Evolutionary conservation across 2,888 invertebrate species (phyloP), one percentile per base, ranked within the genome.

Genomic region (Liodrosophila aerea): DNA sequence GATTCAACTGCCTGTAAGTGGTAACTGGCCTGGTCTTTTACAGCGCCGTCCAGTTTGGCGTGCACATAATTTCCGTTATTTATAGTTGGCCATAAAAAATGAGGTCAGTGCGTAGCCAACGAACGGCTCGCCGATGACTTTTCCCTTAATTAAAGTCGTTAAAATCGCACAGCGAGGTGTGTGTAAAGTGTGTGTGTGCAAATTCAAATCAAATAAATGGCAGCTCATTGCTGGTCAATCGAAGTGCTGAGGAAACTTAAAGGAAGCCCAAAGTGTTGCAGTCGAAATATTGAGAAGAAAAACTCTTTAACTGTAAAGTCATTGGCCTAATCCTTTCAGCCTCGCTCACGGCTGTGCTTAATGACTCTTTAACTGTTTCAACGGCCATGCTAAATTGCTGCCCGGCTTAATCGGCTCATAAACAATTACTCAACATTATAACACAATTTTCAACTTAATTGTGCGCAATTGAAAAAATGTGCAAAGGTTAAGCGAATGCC

Each of bases 51-150:
- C 73, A 73, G 75, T 54, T 56, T 46, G 66, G 75, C 77, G 66
- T 83, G 81, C 77, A 83, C 71, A 81, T 83, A 81, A 81, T 83
- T 80, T 83, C 77, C 60, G 81, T 83, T 83, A 83, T 81, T 83
- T 83, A 81, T 81, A 64, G 75, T 43, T 43, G 62, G 50, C 80
- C 58, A 78, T 82, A 82, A 78, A 83, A 67, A 80, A 83, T 69
- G 76, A 76, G 80, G 81, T 80, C 81, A 80, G 65, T 75, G 72
- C 77, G 82, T 77, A 44, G 67, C 33, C 54, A 44, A n/a, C 64
- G 75, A 52, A 61, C 66, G 63, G 64, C 72, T 67, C n/a, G 76
- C 64, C 76, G 47, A 46, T 44, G 56, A 65, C 70, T 73, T 52
- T 64, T 59, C 73, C 67, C 68, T 83, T 83, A 81, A 81, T 81